phyloP scores from a whole-genome alignment of 2,797 vertebrate species.

The Notoglanidium macrostoma region DNA sequence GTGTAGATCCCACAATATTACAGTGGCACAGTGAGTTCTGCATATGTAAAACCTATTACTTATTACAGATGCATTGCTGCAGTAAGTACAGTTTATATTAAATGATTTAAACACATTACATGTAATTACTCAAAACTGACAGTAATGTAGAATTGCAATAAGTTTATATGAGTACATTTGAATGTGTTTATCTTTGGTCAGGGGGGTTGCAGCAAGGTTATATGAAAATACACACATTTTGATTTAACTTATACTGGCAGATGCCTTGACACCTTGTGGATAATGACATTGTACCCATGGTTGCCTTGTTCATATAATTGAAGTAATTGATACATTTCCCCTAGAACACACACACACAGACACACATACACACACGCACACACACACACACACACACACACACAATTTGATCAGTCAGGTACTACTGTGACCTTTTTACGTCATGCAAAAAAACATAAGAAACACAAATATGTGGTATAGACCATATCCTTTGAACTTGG shows the following conservation, averaged over 20 bases:
- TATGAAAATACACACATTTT: slow-evolving; percentile 33
- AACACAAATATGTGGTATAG: not conserved
- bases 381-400: slow-evolving; percentile 17
- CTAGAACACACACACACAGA: not conserved
- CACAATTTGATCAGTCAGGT: not conserved
- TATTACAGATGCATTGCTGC: not conserved
- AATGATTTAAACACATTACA: not conserved
- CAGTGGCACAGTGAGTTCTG: not conserved
- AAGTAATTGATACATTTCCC: slow-evolving; percentile 50
- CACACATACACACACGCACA: slow-evolving; percentile 1
- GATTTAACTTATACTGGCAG: slow-evolving; percentile 45
- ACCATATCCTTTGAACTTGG: not conserved
- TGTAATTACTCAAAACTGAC: not conserved
- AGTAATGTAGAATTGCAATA: not conserved
- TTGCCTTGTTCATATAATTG: slow-evolving; percentile 45
- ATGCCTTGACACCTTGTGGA: slow-evolving; percentile 50
- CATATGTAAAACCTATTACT: not conserved
- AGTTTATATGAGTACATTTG: not conserved
- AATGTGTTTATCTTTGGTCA: slow-evolving; percentile 29
- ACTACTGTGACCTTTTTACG: not conserved
- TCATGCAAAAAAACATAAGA: not conserved
- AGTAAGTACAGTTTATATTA: not conserved
- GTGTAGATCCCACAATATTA: not conserved
- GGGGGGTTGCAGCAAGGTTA: slow-evolving; percentile 13
- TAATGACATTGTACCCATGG: slow-evolving; percentile 36